Base-by-base conservation (phyloP, 2,888 invertebrate species). In the Eupithecia inturbata region DNA sequence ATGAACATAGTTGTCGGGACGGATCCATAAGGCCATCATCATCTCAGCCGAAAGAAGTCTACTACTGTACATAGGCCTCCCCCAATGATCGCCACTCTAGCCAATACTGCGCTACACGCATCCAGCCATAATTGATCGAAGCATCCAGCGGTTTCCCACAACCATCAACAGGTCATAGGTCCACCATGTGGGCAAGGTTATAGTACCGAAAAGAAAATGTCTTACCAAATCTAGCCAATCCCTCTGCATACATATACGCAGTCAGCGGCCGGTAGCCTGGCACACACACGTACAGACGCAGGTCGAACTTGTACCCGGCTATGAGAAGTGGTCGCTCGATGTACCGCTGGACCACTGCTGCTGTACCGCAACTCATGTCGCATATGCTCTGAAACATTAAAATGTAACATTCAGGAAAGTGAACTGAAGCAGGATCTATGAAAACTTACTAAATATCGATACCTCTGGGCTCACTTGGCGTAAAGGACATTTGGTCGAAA, bases 241-340 rank as follows among this genome's bases (percentile, higher is more conserved):
- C 98, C 85, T 98, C 98, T 67, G 97, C 96, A 87, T 98, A 98
- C 89, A 98, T 95, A 87, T 99, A 99, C 62, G 98, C 96, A 0
- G 97, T 96, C 7, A 98, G 95, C 0, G 98, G 99, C 79, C 97
- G 96, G 86, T 97, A 98, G 0, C 97, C 97, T 0, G 98, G 97
- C 69, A 99, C 97, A 85, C 98, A 97, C 14, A 98, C 98, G 91
- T 99, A 99, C 31, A 99, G 92, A 39, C 99, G 95, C 53, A 99
- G 95, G 92, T 99, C 99, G 92, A 98, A 99, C 92, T 99, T 99
- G 93, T 98, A 98, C 2, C 97, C 98, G 1, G 97, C 98, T 79
- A 98, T 96, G 19, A 97, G 94, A 70, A 97, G 92, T 0, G 97
- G 97, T 80, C 96, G 96, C 84, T 97, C 96, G 26, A 97, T 96